These are phyloP conservation scores for Saccostrea glomerata DNA, from an alignment of 1,140 invertebrate species.

Conservation along the genomic window DNA sequence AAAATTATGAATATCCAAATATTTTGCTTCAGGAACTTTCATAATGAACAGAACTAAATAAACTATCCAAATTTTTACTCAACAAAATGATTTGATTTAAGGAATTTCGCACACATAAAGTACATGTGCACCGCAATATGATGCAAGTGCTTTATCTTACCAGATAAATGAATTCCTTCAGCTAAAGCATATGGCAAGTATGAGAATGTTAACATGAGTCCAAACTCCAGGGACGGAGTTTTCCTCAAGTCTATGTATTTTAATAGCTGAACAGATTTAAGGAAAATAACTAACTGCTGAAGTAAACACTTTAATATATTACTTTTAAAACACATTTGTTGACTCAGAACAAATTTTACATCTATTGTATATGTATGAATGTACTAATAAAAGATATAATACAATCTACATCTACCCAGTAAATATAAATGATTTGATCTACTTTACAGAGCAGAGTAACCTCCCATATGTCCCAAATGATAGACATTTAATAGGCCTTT, in stretches of 20 bases:
- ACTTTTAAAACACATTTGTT: too few relatives aligned
- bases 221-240: constrained; percentile 98
- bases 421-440: too few relatives aligned
- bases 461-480: too few relatives aligned
- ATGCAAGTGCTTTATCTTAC: constrained; percentile 80
- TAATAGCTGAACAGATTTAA: constrained; percentile 80
- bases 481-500: too few relatives aligned
- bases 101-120: too few relatives aligned
- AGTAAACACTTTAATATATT: neutral
- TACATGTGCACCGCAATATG: too few relatives aligned
- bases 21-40: too few relatives aligned
- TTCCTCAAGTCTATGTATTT: constrained; percentile 98
- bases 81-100: neutral
- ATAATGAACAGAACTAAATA: too few relatives aligned
- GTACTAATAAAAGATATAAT: neutral
- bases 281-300: neutral
- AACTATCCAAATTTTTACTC: too few relatives aligned
- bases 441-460: too few relatives aligned
- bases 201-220: constrained; percentile 98
- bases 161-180: constrained; percentile 97
- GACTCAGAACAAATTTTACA: too few relatives aligned
- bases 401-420: neutral
- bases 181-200: constrained; percentile 99
- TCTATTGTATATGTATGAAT: too few relatives aligned
- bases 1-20: neutral